These are phyloP conservation scores for Peromyscus californicus DNA, from an alignment of 2,113 vertebrate species.

Conservation along the genomic window DNA sequence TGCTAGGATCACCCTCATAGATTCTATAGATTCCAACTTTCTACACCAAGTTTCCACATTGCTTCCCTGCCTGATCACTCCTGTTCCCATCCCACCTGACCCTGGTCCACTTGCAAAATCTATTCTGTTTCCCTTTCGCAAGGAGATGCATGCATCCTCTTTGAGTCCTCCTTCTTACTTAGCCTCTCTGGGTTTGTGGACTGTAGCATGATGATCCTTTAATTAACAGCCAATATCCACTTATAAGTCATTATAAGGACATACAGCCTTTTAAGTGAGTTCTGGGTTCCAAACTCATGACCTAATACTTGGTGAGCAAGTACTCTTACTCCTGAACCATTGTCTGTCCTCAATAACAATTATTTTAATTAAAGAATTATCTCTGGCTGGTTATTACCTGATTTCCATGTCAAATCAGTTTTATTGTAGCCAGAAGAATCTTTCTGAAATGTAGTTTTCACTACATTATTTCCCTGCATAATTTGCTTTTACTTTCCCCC, in stretches of 20 bases:
- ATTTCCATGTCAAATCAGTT: neutral
- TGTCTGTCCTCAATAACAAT: neutral
- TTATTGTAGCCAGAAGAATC: neutral
- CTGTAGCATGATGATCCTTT: neutral
- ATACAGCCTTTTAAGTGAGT: too few relatives aligned
- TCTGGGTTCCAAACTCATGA: neutral
- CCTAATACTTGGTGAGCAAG: neutral
- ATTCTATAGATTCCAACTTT: too few relatives aligned
- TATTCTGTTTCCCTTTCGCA: neutral
- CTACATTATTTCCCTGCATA: neutral
- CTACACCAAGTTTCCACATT: neutral
- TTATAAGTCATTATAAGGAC: neutral
- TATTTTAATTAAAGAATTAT: neutral
- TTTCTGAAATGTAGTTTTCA: neutral
- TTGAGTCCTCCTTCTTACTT: neutral
- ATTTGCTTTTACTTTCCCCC: neutral
- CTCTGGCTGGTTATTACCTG: neutral
- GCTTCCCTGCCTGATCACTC: neutral
- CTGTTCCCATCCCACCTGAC: neutral
- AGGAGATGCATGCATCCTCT: neutral
- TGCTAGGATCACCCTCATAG: neutral
- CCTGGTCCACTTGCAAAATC: neutral
- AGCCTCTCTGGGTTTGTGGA: neutral
- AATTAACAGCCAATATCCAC: neutral
- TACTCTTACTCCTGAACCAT: neutral